phyloP scores from a whole-genome alignment of 2,113 vertebrate genomes.

The Hoplias malabaricus region DNA sequence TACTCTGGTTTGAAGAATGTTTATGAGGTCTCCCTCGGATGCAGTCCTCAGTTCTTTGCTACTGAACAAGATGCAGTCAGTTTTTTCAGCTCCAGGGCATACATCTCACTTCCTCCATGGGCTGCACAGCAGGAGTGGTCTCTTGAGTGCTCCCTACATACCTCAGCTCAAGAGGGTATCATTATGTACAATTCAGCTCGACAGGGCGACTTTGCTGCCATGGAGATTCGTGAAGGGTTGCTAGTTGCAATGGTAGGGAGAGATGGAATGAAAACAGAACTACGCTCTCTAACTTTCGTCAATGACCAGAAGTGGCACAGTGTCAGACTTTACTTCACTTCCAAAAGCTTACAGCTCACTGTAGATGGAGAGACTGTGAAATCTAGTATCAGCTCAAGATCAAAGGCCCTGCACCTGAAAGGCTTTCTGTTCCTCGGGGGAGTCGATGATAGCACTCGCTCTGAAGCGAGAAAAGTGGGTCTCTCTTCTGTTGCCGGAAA shows the following conservation, averaged over 20 bases:
- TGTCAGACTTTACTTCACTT: conserved; percentile 74
- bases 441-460: conserved; percentile 72
- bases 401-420: conserved; percentile 69
- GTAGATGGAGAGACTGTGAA: conserved; percentile 79
- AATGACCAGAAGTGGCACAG: conserved; percentile 83
- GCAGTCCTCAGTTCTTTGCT: conserved; percentile 87
- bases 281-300: conserved; percentile 73
- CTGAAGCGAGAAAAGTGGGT: conserved; percentile 73
- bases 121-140: conserved; percentile 61
- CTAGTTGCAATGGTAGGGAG: conserved; percentile 75
- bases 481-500: conserved; percentile 80
- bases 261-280: conserved; percentile 66
- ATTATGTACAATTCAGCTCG: conserved; percentile 81
- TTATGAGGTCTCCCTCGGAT: conserved; percentile 85
- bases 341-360: conserved; percentile 75
- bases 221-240: conserved; percentile 83
- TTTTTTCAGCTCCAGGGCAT: conserved; percentile 91
- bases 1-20: conserved; percentile 83
- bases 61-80: conserved; percentile 82
- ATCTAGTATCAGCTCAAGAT: conserved; percentile 64
- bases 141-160: conserved; percentile 79
- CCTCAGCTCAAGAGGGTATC: conserved; percentile 77
- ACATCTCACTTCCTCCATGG: conserved; percentile 79
- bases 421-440: conserved; percentile 83
- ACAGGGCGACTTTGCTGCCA: conserved; percentile 78